Evolutionary conservation across 2,888 invertebrate genomes (phyloP), one percentile per base, ranked within the genome.

Genomic region (Brachylomia viminalis): DNA sequence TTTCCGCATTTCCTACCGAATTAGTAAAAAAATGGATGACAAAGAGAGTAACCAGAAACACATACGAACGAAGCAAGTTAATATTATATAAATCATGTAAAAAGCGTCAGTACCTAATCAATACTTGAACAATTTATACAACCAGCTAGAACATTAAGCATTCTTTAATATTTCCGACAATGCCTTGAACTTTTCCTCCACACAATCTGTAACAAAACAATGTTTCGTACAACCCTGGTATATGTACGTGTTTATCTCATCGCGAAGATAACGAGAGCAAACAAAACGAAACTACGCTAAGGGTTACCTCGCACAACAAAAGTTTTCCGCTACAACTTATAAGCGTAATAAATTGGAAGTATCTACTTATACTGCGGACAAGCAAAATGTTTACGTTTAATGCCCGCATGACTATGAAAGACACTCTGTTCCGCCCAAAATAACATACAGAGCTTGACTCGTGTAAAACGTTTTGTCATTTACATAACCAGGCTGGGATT

Each of bases 371-470:
- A 83, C 75, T 65, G 77, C 65, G 49, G 74, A 27, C 78, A 72
- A 82, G 65, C 77, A 77, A 72, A 87, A 80, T 80, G 80, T 82
- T 78, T 72, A 54, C 70, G 80, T 83, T 79, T 77, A 80, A 81
- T 71, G 64, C 87, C 89, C 87, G 83, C 82, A 88, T 88, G 73
- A 81, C 79, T 82, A 82, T 80, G 76, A 85, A 77, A 88, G 81
- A 79, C 79, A 81, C 61, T 79, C 65, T 66, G 74, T 79, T 68
- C 42, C 75, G 71, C 75, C 80, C 82, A 65, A 83, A 73, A 81
- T 81, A 86, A 81, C 73, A 69, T 77, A 67, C 73, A 80, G 72
- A 71, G 78, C 83, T 86, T 86, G 73, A 65, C 52, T 77, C 66
- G 66, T 58, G 61, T 68, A 70, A 61, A 77, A 86, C 77, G 77